Evolutionary conservation across 1,140 invertebrate species (phyloP).

Genomic region (Lepidotrigona ventralis): DNA sequence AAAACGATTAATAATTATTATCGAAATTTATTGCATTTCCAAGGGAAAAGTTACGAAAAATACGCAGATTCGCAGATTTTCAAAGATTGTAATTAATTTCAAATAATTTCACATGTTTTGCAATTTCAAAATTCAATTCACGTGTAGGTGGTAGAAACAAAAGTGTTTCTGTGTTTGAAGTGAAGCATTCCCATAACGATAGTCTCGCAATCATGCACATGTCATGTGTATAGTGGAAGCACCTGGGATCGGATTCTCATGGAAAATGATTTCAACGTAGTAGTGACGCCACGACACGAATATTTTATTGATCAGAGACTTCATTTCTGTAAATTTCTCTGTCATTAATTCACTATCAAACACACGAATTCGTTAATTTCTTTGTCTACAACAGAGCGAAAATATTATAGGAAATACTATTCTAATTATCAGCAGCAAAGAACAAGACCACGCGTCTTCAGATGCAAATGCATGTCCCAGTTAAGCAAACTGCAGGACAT

Average conservation of each 20-base stretch:
- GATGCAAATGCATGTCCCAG: conserved; percentile 69
- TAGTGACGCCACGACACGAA: conserved; percentile 1
- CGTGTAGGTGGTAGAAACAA: neutral
- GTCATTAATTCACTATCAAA: neutral
- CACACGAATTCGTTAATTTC: neutral
- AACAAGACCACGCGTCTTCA: conserved; percentile 56
- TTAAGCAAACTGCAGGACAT: conserved; percentile 62
- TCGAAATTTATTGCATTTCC: neutral
- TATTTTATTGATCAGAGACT: neutral
- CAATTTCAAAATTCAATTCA: too few species aligned
- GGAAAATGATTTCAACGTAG: conserved; percentile 30
- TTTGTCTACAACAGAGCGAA: neutral
- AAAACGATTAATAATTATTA: neutral
- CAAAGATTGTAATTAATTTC: neutral
- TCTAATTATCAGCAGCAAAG: conserved; percentile 49
- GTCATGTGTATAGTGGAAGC: conserved; percentile 66
- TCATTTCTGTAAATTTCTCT: neutral
- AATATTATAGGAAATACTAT: conserved; percentile 20
- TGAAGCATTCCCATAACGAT: conserved; percentile 74
- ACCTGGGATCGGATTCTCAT: conserved; percentile 75
- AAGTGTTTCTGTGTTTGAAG: conserved; percentile 50
- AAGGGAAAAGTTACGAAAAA: neutral
- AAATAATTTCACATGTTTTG: neutral
- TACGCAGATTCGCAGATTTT: neutral
- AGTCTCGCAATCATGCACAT: conserved; percentile 73